Evolutionary conservation across 2,113 vertebrate genomes (phyloP), one percentile per base, ranked within the genome.

Genomic region (Lota lota): DNA sequence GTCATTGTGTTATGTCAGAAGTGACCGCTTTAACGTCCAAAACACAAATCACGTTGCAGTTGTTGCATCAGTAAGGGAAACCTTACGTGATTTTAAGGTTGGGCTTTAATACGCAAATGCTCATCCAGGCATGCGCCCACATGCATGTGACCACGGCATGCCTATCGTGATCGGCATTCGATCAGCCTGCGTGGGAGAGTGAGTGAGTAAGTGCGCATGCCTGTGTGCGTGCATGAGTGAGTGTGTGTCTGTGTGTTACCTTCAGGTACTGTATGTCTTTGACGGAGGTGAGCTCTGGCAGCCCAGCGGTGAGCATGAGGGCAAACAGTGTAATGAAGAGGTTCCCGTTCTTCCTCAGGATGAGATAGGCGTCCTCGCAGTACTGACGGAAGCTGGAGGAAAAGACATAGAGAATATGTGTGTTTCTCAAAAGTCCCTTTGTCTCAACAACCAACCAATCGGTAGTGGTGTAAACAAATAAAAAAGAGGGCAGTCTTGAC

Each of bases 211-310:
- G 47, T 54, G 19, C 24, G 60, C 22, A 40, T 11, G 17, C 28
- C 47, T 60, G 61, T 14, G 28, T 65, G 61, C 16, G 22, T 36
- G 66, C 22, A 22, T 69, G 22, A 54, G 50, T 64, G 40, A 64
- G 57, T 51, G 66, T 63, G 20, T 24, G 36, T 61, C 54, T 19
- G 1, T 61, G 47, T 20, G 21, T 69, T 93, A 99, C 97, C 96
- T 99, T 99, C 84, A 99, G 92, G 91, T 99, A 99, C 86, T 99
- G 97, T 84, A 99, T 99, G 82, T 99, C 97, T 90, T 98, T 99
- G 81, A 98, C 92, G 6, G 97, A 99, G 3, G 95, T 97, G 61
- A 99, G 94, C 77, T 99, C 97, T 47, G 97, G 97, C 76, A 99
- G 94, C 21, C 97, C 97, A 59, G 97, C 96, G 36, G 97, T 99